Evolutionary conservation across 2,888 invertebrate species (phyloP), one percentile per base, ranked within the genome.

Genomic region (Shargacucullia verbasci): DNA sequence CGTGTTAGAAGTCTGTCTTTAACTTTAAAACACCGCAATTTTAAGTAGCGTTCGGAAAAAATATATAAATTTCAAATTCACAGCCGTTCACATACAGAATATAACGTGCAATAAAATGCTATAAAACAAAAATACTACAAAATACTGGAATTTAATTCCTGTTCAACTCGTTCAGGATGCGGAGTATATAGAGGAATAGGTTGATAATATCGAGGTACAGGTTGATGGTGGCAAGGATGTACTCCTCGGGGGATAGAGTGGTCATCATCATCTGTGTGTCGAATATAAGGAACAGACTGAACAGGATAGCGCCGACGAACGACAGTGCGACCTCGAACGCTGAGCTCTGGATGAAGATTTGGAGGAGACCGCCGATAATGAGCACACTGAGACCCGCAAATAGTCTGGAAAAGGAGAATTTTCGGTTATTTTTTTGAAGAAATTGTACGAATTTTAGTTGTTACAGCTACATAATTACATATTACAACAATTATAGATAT

Each of bases 191-290:
- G 13, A 98, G 81, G 92, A 98, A 98, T 68, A 98, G 91, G 88
- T 98, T 98, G 69, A 98, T 94, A 59, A 98, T 97, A 81, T 98
- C 98, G 92, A 98, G 94, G 86, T 98, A 98, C 39, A 98, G 92
- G 85, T 97, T 97, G 83, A 98, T 97, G 0, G 98, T 97, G 1
- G 97, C 98, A 46, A 97, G 89, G 75, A 98, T 97, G 88, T 98
- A 98, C 82, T 98, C 98, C 85, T 98, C 98, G 0, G 98, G 96
- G 0, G 97, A 97, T 48, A 97, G 90, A 3, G 95, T 95, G 70
- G 96, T 95, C 97, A 98, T 97, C 90, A 98, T 95, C 91, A 97
- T 95, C 84, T 98, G 97, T 0, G 98, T 97, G 89, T 98, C 98
- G 81, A 96, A 97, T 70, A 98, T 95, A 40, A 98, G 96, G 91